Percentiles rank a stretch among this genome's conserved stretches.
Evolutionary conservation across 1,140 invertebrate species (phyloP).

Genomic region (Cherax destructor): DNA sequence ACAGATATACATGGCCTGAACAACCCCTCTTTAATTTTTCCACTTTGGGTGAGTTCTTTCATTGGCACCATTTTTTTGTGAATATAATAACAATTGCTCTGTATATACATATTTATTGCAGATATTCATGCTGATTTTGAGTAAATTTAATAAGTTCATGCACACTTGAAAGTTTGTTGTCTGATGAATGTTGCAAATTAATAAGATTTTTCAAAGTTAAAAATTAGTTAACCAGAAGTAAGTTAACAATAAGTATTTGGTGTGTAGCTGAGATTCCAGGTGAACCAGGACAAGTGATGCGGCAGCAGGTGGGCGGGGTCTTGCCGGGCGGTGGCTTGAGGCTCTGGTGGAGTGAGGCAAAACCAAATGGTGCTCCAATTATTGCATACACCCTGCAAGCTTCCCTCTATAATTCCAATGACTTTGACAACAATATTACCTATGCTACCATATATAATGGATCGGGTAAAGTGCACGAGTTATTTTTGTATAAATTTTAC

Average conservation of each 20-base stretch:
- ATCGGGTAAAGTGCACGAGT: slow-evolving; percentile 77
- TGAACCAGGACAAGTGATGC: slow-evolving; percentile 67
- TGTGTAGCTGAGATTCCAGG: slow-evolving; percentile 52
- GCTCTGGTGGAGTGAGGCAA: slow-evolving; percentile 58
- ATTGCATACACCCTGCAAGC: slow-evolving; percentile 60
- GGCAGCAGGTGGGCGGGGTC: slow-evolving; percentile 56
- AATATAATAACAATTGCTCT: too few species aligned
- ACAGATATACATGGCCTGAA: slow-evolving; percentile 56
- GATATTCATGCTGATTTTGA: not conserved
- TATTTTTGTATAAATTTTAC: too few species aligned
- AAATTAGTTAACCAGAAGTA: not conserved
- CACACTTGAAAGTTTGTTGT: too few species aligned
- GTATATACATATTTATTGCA: too few species aligned
- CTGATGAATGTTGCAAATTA: not conserved
- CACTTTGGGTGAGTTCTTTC: slow-evolving; percentile 50
- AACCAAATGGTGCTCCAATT: slow-evolving; percentile 67
- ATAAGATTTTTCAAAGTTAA: not conserved
- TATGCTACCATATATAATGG: slow-evolving; percentile 89
- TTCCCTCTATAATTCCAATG: slow-evolving; percentile 22
- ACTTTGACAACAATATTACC: slow-evolving; percentile 68
- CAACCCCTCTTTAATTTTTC: slow-evolving; percentile 62
- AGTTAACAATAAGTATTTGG: not conserved
- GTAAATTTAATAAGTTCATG: not conserved
- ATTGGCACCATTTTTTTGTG: not conserved
- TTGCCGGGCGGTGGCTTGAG: slow-evolving; percentile 37